A percentile compares a stretch with the other conserved stretches of the same genome.
phyloP scores from a whole-genome alignment of 1,140 invertebrate genomes.

The Lineus longissimus region DNA sequence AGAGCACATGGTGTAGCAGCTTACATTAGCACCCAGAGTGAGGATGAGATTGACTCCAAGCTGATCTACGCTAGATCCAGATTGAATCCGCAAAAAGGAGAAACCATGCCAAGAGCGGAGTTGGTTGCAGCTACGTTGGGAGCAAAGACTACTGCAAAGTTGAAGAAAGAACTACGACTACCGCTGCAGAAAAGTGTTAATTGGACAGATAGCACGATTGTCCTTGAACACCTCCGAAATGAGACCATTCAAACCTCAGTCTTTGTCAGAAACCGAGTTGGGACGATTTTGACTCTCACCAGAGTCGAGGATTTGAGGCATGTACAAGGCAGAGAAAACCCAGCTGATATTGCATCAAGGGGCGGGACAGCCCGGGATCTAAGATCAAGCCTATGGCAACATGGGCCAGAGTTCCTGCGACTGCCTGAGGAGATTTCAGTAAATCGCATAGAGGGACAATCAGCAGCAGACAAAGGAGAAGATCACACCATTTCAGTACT shows the following conservation, averaged over 20 bases:
- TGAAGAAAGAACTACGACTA: slow-evolving; percentile 5
- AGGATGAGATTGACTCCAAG: background rate
- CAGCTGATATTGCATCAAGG: background rate
- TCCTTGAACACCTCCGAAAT: background rate
- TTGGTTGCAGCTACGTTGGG: background rate
- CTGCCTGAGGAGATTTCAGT: background rate
- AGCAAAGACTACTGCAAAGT: background rate
- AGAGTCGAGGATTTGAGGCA: background rate
- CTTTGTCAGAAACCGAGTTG: background rate
- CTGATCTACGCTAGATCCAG: slow-evolving; percentile 2
- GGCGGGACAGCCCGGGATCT: background rate
- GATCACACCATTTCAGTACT: too few species aligned
- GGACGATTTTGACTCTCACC: background rate
- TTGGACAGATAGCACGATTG: background rate
- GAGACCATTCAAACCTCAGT: background rate
- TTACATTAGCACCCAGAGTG: background rate
- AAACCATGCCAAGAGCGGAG: slow-evolving; percentile 8
- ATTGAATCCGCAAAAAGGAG: background rate
- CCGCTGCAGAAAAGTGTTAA: slow-evolving; percentile 3
- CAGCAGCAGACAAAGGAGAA: background rate
- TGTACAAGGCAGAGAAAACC: slow-evolving; percentile 1
- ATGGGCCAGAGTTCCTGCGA: background rate
- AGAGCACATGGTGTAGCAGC: background rate
- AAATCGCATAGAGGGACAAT: background rate
- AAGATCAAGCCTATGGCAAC: background rate